These are phyloP conservation scores for Hybognathus amarus DNA, from an alignment of 2,797 vertebrate genomes.

Conservation along the genomic window DNA sequence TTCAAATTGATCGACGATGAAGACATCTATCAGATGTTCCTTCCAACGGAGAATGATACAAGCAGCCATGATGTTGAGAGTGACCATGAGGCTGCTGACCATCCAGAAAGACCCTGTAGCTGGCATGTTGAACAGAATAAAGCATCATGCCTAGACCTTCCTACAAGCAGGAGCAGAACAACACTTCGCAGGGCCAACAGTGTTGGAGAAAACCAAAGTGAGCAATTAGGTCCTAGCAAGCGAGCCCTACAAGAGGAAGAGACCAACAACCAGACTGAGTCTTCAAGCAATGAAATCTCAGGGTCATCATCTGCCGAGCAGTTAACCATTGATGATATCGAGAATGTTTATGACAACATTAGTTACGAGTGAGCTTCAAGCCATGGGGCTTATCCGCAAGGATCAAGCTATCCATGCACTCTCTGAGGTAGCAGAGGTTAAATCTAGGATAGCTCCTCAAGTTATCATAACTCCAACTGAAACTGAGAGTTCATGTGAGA, in stretches of 20 bases:
- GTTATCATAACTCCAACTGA: conserved; percentile 67
- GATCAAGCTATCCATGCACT: conserved; percentile 67
- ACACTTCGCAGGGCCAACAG: conserved; percentile 90
- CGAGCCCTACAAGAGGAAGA: conserved; percentile 41
- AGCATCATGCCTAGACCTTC: conserved; percentile 69
- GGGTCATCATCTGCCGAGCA: conserved; percentile 89
- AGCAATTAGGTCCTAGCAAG: conserved; percentile 63
- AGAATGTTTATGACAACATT: conserved; percentile 97
- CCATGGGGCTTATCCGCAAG: conserved; percentile 87
- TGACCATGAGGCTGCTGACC: conserved; percentile 58
- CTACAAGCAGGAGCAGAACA: conserved; percentile 66
- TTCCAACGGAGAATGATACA: conserved; percentile 80
- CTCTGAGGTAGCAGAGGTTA: conserved; percentile 63
- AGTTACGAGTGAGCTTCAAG: conserved; percentile 94
- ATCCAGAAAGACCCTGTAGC: conserved; percentile 87
- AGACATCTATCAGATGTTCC: conserved; percentile 96
- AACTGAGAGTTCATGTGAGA: conserved; percentile 69
- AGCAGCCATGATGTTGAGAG: conserved; percentile 70
- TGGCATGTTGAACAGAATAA: conserved; percentile 89
- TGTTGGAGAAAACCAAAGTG: conserved; percentile 85
- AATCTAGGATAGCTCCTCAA: conserved; percentile 47
- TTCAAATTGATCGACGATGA: conserved; percentile 88
- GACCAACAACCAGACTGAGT: conserved; percentile 68
- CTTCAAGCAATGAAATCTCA: conserved; percentile 76
- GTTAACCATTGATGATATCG: conserved; percentile 88